phyloP scores from a whole-genome alignment of 2,888 invertebrate genomes.

The Standfussiana lucernea region DNA sequence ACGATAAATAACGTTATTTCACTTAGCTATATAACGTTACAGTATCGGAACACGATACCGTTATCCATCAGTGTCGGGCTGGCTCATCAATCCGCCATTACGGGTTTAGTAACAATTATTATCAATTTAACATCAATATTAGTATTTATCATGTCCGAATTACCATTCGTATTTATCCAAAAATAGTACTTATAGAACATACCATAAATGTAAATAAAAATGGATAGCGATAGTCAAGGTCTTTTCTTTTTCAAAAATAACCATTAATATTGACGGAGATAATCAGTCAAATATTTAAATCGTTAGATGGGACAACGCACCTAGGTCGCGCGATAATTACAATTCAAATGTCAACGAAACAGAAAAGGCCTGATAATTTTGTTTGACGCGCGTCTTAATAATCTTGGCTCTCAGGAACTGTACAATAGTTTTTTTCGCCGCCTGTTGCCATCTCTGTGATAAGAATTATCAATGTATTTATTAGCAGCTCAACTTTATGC shows the following conservation, averaged over 20 bases:
- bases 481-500: background rate
- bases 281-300: background rate
- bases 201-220: background rate
- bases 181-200: background rate
- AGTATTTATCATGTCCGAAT: background rate
- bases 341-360: background rate
- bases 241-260: background rate
- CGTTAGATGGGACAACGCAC: too few species aligned
- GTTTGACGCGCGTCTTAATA: background rate
- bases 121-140: conserved; percentile 31
- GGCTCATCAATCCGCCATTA: conserved; percentile 37
- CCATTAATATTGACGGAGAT: background rate
- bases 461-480: background rate
- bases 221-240: background rate
- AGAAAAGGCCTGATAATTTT: background rate
- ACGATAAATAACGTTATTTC: background rate
- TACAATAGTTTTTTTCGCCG: background rate
- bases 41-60: conserved; percentile 17
- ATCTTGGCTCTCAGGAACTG: background rate
- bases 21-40: conserved; percentile 17
- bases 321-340: too few species aligned
- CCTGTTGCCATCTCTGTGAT: background rate
- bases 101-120: conserved; percentile 30
- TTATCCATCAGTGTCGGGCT: conserved; percentile 41
- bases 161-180: background rate